Base-by-base conservation (phyloP, 2,797 vertebrate genomes). In the Gastrophryne carolinensis region DNA sequence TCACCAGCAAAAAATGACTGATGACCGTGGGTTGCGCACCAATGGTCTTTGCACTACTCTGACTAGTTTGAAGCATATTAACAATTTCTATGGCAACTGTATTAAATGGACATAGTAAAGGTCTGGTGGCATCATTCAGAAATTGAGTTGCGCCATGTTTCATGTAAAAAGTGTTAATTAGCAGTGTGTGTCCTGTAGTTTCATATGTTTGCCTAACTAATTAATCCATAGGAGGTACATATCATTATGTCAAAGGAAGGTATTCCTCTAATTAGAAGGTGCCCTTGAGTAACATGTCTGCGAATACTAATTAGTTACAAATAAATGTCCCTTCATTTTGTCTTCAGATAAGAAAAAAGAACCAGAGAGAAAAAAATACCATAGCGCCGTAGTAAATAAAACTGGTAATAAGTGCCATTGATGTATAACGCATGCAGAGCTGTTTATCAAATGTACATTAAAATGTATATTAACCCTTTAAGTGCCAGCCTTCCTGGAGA, bases 151-250 rank as follows among this genome's bases (percentile, higher is more conserved):
- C 66, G 63, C 44, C 34, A 39, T 72, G 49, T 64, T 76, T 77
- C 57, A 39, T 71, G 60, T 64, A 64, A 34, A 44, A 61, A 54
- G 21, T n/a, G 29, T 37, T 71, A 64, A 77, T 77, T 77, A 77
- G 58, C 74, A 71, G 49, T 71, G 60, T 64, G 74, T 77, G 67
- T 71, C 74, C 67, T 77, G 58, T 64, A 77, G 49, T 50, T 65
- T 58, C 60, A 58, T 78, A 78, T 72, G 60, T 78, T 71, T 78
- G 67, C 67, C 65, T 65, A 65, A 71, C 75, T 78, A 78, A 78
- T 64, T 58, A 78, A 71, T 78, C 67, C 75, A 78, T 78, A 78
- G 75, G 67, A 71, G 67, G 60, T 64, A 78, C 60, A 71, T 72
- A 65, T 78, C 67, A 72, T 54, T 47, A 63, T 78, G 75, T 71